Evolutionary conservation across 2,113 vertebrate genomes (phyloP).

Genomic region (Eulemur rufifrons): DNA sequence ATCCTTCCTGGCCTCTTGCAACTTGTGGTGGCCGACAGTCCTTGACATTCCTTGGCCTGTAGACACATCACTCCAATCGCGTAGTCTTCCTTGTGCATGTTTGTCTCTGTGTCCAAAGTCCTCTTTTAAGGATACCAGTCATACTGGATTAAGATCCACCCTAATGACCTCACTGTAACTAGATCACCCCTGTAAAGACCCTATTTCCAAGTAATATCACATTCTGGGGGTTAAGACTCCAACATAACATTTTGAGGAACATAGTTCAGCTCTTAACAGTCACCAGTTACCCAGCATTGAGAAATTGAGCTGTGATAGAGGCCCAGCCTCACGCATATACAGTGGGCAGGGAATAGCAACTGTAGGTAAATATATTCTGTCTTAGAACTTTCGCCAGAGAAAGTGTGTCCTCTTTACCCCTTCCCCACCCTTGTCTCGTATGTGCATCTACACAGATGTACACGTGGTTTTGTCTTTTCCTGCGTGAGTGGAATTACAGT

Average conservation of each 20-base stretch:
- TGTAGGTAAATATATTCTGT: background rate
- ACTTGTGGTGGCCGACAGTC: background rate
- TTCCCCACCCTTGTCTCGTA: background rate
- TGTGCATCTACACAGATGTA: too few relatives aligned
- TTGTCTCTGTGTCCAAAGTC: background rate
- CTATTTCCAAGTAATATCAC: background rate
- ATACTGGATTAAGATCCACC: background rate
- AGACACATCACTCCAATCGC: background rate
- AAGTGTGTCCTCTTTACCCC: background rate
- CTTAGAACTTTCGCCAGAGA: background rate
- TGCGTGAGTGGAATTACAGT: background rate
- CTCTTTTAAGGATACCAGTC: background rate
- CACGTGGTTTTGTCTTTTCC: background rate
- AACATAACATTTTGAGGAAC: background rate
- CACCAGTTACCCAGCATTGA: background rate
- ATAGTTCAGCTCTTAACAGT: background rate
- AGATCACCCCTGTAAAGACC: background rate
- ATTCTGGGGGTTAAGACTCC: background rate
- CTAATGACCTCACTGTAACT: background rate
- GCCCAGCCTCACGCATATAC: background rate
- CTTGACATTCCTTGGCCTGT: background rate
- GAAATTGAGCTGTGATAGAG: background rate
- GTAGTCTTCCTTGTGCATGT: background rate
- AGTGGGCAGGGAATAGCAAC: background rate
- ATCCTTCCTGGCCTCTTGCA: background rate